Base-by-base conservation (phyloP, 2,888 invertebrate species). In the Drosophila borealis region DNA sequence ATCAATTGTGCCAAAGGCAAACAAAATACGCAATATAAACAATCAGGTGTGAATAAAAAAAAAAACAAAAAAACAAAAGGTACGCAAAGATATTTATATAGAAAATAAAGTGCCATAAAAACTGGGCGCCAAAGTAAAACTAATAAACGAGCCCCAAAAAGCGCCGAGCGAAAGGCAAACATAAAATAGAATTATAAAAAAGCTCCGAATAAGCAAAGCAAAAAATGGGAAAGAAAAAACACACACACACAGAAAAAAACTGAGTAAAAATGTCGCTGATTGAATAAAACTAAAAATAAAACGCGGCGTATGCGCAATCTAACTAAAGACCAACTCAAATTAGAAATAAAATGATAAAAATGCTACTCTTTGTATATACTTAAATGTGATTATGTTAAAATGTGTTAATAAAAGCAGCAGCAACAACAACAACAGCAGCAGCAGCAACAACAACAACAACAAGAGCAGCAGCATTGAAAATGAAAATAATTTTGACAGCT, bases 231-330 rank as follows among this genome's bases (percentile, higher is more conserved):
- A 29, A 29, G 25, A 25, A 25, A 25, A 68, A 65, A 78, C 59
- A 55, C 61, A 46, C 25, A 21, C 4, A 21, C 4, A 36, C 39
- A 56, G 63, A 57, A 55, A 46, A 39, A 68, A 75, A 60, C 51
- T 59, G 55, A 63, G 64, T 63, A 56, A 64, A 77, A 88, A 82
- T 84, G 86, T 88, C 89, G 88, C 89, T 86, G 89, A 88, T 89
- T 89, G 87, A 88, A 84, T 77, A 77, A 65, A 89, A 82, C 87
- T 89, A 88, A 86, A 89, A 84, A 88, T 89, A 84, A 82, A 73
- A 64, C 70, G 48, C 66, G 70, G 71, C 80, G 89, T 82, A 77
- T 88, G 80, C 80, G 86, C 89, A 89, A 87, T 87, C 55, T 61
- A 51, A 57, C 78, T 53, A 48, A 63, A 60, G 62, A 70, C 54